Base-by-base conservation (phyloP, 2,888 invertebrate genomes). In the Clanis bilineata region DNA sequence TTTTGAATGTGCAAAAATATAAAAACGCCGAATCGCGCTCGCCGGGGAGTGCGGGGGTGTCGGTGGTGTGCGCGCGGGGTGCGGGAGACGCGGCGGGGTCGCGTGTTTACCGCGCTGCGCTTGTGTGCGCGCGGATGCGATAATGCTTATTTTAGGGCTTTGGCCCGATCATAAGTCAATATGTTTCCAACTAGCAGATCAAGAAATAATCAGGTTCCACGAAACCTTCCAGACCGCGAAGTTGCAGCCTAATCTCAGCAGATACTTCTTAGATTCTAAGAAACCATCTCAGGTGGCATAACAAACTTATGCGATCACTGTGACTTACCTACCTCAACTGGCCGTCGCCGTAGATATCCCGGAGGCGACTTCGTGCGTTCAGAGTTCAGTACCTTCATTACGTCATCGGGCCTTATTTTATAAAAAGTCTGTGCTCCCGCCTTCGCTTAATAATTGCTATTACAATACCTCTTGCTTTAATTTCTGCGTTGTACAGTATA, bases 1-100 rank as follows among this genome's bases (percentile, higher is more conserved):
- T 91, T 91, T 90, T 88, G 78, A 89, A 88, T 88, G 89, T 90
- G 90, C 88, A 90, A 90, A 90, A 92, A 91, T 90, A 90, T 92
- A 92, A 90, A 92, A 92, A 90, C 90, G 83, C 88, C 86, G 86
- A 90, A 84, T 85, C 87, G 87, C 77, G 81, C 83, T 83, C 68
- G 28, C 81, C 85, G 85, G 85, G 82, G 83, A n/a, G 83, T 74
- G 77, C 76, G 28, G 73, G 69, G 70, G 71, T 76, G 75, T 73
- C 72, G 84, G 69, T 81, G 76, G 88, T 90, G 90, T 89, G 90
- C 78, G 51, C 32, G 85, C 79, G 74, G 68, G 25, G 45, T n/a
- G 47, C 47, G 47, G 47, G 47, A 66, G 82, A 84, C 69, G 82
- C 84, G 85, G 85, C 82, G 83, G 83, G 74, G 77, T 77, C 73